Conservation (phyloP, 2,888 invertebrate genomes). For the Hipparchia sbordonii region DNA sequence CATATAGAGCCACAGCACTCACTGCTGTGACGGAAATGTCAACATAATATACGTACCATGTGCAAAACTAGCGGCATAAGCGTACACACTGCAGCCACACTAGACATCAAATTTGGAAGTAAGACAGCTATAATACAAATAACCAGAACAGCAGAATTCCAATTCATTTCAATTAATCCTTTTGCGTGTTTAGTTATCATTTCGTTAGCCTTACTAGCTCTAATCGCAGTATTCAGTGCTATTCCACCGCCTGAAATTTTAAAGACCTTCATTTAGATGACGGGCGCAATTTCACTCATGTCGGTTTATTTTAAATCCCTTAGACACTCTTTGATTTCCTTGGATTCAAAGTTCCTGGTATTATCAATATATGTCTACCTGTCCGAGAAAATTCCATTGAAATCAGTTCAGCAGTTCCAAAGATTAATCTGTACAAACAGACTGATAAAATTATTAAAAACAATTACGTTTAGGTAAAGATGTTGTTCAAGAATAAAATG, state of each 20-base stretch:
- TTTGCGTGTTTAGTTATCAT: conserved; percentile 41
- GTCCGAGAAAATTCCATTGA: too few species aligned
- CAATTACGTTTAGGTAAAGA: too few species aligned
- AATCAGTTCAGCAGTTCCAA: too few species aligned
- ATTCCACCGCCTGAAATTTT: conserved; percentile 51
- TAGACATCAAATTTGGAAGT: conserved; percentile 53
- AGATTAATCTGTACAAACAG: too few species aligned
- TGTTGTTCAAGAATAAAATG: too few species aligned
- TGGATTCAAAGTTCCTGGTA: not conserved
- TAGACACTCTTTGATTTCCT: not conserved
- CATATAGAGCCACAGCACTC: not conserved
- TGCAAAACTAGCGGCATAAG: conserved; percentile 55
- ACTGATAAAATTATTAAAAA: too few species aligned
- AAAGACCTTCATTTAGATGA: not conserved
- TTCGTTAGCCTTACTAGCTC: conserved; percentile 35
- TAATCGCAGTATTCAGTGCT: conserved; percentile 43
- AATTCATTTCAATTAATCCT: conserved; percentile 41
- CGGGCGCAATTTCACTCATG: too few species aligned
- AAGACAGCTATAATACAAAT: conserved; percentile 48
- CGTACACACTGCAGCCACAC: conserved; percentile 49
- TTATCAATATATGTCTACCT: too few species aligned
- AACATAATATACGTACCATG: conserved; percentile 48
- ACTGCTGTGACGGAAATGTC: not conserved
- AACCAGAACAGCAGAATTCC: conserved; percentile 46
- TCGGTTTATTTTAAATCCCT: not conserved